Percentiles rank a stretch among this genome's conserved stretches.
Evolutionary conservation across 2,888 invertebrate species (phyloP).

Genomic region (Epinotia bilunana): DNA sequence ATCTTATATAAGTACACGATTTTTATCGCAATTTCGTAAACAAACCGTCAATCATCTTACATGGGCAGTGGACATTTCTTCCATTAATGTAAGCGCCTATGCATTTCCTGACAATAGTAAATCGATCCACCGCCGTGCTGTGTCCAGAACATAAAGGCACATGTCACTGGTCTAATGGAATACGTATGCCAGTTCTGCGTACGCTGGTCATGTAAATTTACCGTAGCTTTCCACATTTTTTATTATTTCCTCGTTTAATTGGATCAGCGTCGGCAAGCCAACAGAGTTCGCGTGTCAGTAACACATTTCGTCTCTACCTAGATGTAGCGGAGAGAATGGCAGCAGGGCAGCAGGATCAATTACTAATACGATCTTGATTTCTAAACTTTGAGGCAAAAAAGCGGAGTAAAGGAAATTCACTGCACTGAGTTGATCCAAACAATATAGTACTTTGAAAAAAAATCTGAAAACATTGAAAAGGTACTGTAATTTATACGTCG

Average conservation of each 20-base stretch:
- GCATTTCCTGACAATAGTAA: conserved; percentile 32
- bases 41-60: conserved; percentile 14
- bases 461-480: too few species aligned
- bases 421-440: too few species aligned
- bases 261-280: conserved; percentile 51
- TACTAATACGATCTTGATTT: too few species aligned
- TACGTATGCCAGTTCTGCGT: background rate
- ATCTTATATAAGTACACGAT: background rate
- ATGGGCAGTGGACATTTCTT: conserved; percentile 19
- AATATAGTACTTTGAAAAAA: too few species aligned
- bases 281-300: conserved; percentile 61
- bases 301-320: conserved; percentile 54
- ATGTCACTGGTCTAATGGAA: background rate
- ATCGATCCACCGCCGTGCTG: conserved; percentile 28
- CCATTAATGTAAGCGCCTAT: conserved; percentile 18
- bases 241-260: conserved; percentile 44
- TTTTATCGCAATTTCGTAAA: conserved; percentile 6
- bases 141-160: conserved; percentile 5
- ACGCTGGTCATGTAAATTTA: conserved; percentile 33
- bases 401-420: too few species aligned
- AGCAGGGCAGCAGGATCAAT: background rate
- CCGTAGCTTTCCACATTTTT: conserved; percentile 42
- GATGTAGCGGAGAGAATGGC: conserved; percentile 6
- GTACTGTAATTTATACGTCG: too few species aligned
- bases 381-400: too few species aligned